phyloP scores from a whole-genome alignment of 1,140 invertebrate species.

The Tetragnatha versicolor region DNA sequence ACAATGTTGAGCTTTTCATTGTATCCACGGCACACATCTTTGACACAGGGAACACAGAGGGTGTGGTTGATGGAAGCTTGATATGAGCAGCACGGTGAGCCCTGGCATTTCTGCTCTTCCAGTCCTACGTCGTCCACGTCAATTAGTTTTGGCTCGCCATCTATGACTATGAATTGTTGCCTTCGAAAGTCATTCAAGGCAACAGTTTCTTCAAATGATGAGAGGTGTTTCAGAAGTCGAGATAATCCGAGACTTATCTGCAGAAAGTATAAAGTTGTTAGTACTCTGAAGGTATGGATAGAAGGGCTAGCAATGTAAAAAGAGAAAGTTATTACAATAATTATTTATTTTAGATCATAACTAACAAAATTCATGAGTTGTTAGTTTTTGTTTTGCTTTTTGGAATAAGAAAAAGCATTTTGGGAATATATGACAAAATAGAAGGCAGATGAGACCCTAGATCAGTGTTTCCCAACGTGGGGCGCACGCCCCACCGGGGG shows the following conservation, averaged over 20 bases:
- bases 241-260: slow-evolving; percentile 65
- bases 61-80: background rate
- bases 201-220: slow-evolving; percentile 65
- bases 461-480: too few species aligned
- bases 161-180: slow-evolving; percentile 67
- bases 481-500: too few species aligned
- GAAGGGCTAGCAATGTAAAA: background rate
- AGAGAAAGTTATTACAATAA: too few species aligned
- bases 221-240: slow-evolving; percentile 64
- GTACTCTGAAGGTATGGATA: background rate
- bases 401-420: too few species aligned
- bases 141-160: slow-evolving; percentile 65
- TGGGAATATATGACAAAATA: too few species aligned
- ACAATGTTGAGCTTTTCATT: slow-evolving; percentile 67
- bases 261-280: slow-evolving; percentile 3
- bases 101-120: slow-evolving; percentile 62
- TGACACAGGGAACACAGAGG: slow-evolving; percentile 30
- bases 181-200: slow-evolving; percentile 67
- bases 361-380: too few species aligned
- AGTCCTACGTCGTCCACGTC: slow-evolving; percentile 67
- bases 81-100: slow-evolving; percentile 25
- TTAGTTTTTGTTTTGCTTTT: too few species aligned
- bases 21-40: slow-evolving; percentile 62
- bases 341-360: too few species aligned
- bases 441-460: too few species aligned